phyloP scores from a whole-genome alignment of 2,113 vertebrate species.

The Anser brachyrhynchus region DNA sequence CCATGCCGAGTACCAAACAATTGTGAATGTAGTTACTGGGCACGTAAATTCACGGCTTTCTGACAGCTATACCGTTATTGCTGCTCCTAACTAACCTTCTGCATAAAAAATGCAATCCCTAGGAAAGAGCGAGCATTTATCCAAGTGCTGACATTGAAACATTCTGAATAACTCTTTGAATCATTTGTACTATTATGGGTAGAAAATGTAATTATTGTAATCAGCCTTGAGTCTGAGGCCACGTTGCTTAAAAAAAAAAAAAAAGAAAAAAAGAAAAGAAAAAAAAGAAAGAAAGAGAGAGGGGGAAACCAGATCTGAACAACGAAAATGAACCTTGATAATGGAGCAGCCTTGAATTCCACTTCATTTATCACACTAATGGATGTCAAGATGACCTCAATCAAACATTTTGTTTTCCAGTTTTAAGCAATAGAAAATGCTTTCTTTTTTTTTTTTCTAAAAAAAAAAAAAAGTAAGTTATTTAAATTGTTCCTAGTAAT shows the following conservation, averaged over 20 bases:
- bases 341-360: constrained; percentile 81
- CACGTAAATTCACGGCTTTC: constrained; percentile 58
- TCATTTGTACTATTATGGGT: constrained; percentile 72
- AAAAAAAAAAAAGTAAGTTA: constrained; percentile 75
- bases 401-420: constrained; percentile 84
- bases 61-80: constrained; percentile 69
- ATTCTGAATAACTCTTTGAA: constrained; percentile 77
- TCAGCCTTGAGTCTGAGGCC: constrained; percentile 78
- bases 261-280: background rate
- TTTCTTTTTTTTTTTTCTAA: constrained; percentile 16
- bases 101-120: constrained; percentile 69
- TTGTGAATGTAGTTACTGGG: constrained; percentile 65
- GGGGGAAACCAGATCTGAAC: constrained; percentile 70
- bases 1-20: constrained; percentile 65
- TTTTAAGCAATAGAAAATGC: constrained; percentile 74
- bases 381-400: constrained; percentile 89
- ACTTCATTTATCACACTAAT: constrained; percentile 83
- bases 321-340: constrained; percentile 77
- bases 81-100: constrained; percentile 68
- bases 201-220: constrained; percentile 80
- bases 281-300: background rate
- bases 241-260: constrained; percentile 57
- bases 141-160: constrained; percentile 75
- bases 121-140: constrained; percentile 73
- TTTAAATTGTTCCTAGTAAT: constrained; percentile 87